These are phyloP conservation scores for Lepidocolaptes lacrymiger DNA, from an alignment of 2,797 vertebrate genomes.

Conservation along the genomic window DNA sequence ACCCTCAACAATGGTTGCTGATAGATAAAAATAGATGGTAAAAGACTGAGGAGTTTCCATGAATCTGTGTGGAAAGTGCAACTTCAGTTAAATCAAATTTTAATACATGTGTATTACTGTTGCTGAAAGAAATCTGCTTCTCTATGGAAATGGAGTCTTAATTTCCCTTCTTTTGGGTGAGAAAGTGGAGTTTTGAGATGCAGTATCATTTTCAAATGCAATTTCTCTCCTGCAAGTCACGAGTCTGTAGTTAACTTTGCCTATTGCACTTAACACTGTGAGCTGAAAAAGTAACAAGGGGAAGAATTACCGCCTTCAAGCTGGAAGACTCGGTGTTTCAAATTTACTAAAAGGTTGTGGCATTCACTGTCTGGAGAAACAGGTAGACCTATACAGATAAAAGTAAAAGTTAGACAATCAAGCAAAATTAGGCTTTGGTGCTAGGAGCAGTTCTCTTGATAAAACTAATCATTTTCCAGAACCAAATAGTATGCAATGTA, in stretches of 20 bases:
- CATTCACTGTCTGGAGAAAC: neutral
- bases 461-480: neutral
- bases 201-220: neutral
- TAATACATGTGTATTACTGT: neutral
- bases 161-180: neutral
- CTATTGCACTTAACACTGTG: neutral
- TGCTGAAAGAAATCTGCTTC: neutral
- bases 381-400: neutral
- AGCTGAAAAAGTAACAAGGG: neutral
- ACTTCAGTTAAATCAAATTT: neutral
- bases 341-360: neutral
- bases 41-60: neutral
- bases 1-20: neutral
- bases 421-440: neutral
- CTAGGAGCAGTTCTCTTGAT: neutral
- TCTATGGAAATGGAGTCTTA: neutral
- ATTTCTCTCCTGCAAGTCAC: neutral
- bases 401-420: neutral
- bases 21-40: neutral
- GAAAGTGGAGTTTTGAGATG: neutral
- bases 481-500: neutral
- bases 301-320: constrained; percentile 23
- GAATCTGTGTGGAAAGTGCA: neutral
- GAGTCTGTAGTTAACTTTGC: neutral
- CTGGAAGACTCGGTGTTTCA: neutral